Percentiles rank a stretch among this genome's conserved stretches.
Evolutionary conservation across 2,888 invertebrate species (phyloP).

Genomic region (Empis livida): DNA sequence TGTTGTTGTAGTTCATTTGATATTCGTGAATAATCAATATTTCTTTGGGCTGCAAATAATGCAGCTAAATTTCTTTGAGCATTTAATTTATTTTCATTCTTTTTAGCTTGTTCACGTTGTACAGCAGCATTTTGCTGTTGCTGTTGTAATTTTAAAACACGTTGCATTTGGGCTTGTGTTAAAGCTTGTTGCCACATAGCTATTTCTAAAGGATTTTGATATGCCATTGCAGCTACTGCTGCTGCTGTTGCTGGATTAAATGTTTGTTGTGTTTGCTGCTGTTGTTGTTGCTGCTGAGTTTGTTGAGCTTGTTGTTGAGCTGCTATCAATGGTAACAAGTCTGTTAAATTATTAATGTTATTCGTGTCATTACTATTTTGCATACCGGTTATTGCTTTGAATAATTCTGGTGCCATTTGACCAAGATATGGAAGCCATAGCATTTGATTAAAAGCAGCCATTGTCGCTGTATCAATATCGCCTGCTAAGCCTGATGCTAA

Average conservation of each 20-base stretch:
- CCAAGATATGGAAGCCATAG: constrained; percentile 55
- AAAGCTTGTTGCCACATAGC: constrained; percentile 61
- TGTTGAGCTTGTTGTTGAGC: constrained; percentile 21
- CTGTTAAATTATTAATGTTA: constrained; percentile 17
- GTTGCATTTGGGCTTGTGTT: constrained; percentile 40
- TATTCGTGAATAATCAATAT: background rate
- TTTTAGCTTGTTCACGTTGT: background rate
- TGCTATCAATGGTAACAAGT: constrained; percentile 29
- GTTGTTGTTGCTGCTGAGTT: constrained; percentile 10
- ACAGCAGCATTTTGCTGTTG: constrained; percentile 1
- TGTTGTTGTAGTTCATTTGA: constrained; percentile 5
- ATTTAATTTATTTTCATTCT: background rate
- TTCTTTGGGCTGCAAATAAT: background rate
- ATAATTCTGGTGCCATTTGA: constrained; percentile 38
- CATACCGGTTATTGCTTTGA: constrained; percentile 28
- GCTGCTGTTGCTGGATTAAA: constrained; percentile 13
- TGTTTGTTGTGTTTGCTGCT: constrained; percentile 10
- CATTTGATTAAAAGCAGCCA: constrained; percentile 59
- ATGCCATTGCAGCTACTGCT: constrained; percentile 14
- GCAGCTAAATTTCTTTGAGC: background rate
- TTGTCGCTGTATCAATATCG: constrained; percentile 56
- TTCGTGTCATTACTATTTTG: constrained; percentile 13
- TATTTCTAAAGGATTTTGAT: constrained; percentile 28
- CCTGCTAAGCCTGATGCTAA: constrained; percentile 38
- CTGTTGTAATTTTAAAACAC: constrained; percentile 26